phyloP scores from a whole-genome alignment of 37 sponge, comb jelly and placozoan species.

The Tethya wilhelma region DNA sequence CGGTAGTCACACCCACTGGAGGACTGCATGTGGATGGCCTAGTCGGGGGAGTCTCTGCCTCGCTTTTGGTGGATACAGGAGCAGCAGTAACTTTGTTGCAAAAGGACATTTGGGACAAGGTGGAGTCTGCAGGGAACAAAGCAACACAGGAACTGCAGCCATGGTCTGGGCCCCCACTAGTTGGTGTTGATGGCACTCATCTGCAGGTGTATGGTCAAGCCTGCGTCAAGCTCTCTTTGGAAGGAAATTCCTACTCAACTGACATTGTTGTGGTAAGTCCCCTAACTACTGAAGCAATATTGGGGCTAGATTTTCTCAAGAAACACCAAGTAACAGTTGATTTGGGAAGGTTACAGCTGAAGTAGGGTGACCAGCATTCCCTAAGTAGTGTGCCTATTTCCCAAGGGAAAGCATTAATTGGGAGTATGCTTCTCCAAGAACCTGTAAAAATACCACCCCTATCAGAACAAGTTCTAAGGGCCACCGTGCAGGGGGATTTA shows the following conservation, averaged over 20 bases:
- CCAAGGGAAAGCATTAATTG: no score
- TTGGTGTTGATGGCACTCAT: conserved; percentile 41
- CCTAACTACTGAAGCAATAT: conserved; percentile 2
- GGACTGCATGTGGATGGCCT: not conserved
- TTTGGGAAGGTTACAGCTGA: not conserved
- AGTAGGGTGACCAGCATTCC: no score
- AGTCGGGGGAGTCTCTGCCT: conserved; percentile 14
- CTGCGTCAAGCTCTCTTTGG: not conserved
- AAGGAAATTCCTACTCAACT: not conserved
- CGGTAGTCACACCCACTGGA: conserved; percentile 6
- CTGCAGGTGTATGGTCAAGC: not conserved
- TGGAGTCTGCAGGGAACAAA: not conserved
- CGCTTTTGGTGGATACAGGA: conserved; percentile 50
- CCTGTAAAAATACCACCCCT: no score
- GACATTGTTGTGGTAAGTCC: conserved; percentile 7
- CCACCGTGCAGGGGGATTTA: no score
- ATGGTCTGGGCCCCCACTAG: conserved; percentile 26
- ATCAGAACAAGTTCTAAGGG: no score
- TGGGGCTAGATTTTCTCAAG: conserved; percentile 10
- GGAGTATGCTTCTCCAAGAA: no score
- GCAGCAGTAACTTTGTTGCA: conserved; percentile 57
- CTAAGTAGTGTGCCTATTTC: no score
- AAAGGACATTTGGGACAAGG: conserved; percentile 19
- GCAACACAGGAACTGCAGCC: not conserved
- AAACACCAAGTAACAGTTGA: not conserved